Evolutionary conservation across 1,140 invertebrate species (phyloP), one percentile per base, ranked within the genome.

Genomic region (Augochlora pura): DNA sequence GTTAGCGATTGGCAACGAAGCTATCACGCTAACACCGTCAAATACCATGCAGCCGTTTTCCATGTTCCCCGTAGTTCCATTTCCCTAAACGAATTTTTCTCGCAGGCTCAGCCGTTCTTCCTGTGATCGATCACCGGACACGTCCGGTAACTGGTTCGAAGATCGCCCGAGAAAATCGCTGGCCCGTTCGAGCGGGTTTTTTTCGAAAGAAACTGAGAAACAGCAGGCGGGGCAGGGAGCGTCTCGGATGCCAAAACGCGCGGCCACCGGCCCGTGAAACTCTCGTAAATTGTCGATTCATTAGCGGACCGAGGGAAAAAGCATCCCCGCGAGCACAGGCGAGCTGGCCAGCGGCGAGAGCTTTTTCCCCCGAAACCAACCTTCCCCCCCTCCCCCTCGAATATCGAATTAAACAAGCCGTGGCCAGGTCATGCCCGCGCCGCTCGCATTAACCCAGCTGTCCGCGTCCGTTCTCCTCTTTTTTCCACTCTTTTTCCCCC

Each of bases 281-380:
- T 84, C 83, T 87, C 84, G 83, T 90, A 90, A 90, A 90, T 87
- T 82, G 87, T 89, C 85, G 84, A 89, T 90, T 90, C 88, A 89
- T 90, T 89, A 89, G 73, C 79, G 60, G 63, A 69, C 74, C 77
- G 67, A 57, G 54, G 80, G 82, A 69, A 81, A 86, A 82, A 89
- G 89, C 49, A 52, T 52, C 49, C 49, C 49, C 49, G 0, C 21
- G 49, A 21, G 5, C 49, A 14, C 49, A 16, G 21, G 49, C 49
- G 49, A 18, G 49, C 49, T 32, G 4, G 18, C 42, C 12, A 52
- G 49, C 49, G 7, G 49, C 60, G 42, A 12, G 74, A 12, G 54
- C 76, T 77, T 83, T 84, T 84, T 83, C 78, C 49, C 59, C 10
- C 52, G 39, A 23, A n/a, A n/a, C n/a, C n/a, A n/a, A n/a, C n/a